Conservation (phyloP, 2,113 vertebrate species). For the Indri indri region DNA sequence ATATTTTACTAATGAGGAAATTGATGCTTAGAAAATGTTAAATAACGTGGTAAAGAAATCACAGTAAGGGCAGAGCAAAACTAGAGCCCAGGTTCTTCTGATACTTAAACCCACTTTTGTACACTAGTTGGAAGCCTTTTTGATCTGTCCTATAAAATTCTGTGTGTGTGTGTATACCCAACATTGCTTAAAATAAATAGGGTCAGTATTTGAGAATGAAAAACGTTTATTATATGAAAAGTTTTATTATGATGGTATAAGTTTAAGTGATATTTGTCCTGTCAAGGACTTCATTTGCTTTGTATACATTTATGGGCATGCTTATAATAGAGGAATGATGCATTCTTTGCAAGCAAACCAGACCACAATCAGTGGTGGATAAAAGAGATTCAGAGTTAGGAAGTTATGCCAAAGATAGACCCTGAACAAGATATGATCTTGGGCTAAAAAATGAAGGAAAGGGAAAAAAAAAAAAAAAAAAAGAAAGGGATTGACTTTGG, state of each 20-base stretch:
- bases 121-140: neutral
- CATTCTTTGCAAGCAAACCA: neutral
- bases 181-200: neutral
- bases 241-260: neutral
- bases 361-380: neutral
- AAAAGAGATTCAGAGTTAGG: neutral
- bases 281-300: neutral
- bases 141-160: neutral
- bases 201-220: neutral
- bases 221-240: neutral
- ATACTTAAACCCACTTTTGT: neutral
- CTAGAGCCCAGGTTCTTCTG: neutral
- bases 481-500: conserved; percentile 40
- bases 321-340: neutral
- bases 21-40: conserved; percentile 7
- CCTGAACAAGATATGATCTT: neutral
- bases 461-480: too few species aligned
- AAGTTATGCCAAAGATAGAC: neutral
- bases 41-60: neutral
- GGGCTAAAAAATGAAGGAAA: conserved; percentile 27
- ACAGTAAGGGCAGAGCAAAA: neutral
- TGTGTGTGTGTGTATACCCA: neutral
- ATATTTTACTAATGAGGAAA: conserved; percentile 27
- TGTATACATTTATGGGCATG: neutral
- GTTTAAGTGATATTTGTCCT: neutral